Evolutionary conservation across 2,113 vertebrate genomes (phyloP), one percentile per base, ranked within the genome.

Genomic region (Sylvia atricapilla): DNA sequence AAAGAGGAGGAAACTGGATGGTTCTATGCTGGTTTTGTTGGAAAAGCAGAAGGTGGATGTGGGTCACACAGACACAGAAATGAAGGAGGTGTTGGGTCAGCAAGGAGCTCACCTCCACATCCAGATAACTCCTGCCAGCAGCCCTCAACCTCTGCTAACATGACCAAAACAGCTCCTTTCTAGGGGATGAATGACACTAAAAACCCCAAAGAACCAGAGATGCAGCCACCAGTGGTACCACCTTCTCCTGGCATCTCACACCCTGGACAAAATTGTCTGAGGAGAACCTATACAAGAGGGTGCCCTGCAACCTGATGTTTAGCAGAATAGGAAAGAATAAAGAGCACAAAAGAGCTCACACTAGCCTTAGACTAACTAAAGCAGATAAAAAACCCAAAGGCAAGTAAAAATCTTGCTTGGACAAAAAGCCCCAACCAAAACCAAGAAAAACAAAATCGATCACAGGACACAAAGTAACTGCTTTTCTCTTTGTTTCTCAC

Each of bases 211-310:
- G 37, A 64, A 35, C 9, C 47, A n/a, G 23, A 4, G 25, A 18
- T 64, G 11, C 39, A 72, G 78, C 24, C 24, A 82, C 30, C 24
- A 72, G 52, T 37, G 49, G 9, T 41, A 62, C n/a, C n/a, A 6
- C 5, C 2, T 17, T 50, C 17, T 70, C 39, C 21, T n/a, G 72
- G 35, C 15, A 79, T 53, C 58, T 68, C 53, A 55, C 9, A 64
- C 3, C 30, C 39, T 0, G 0, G 24, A 56, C 19, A 76, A 60
- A 89, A 11, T 2, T 21, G 8, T 46, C 58, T 62, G n/a, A 85
- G 9, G 27, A 66, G 79, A 94, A 79, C 12, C 20, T 24, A 1
- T 2, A 3, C 13, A 56, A 53, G 82, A 50, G 49, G 10, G 47
- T 49, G 13, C 24, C 47, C 47, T 85, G 53, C 37, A 85, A 21